phyloP scores from a whole-genome alignment of 2,888 invertebrate genomes.

The Sympetrum striolatum region DNA sequence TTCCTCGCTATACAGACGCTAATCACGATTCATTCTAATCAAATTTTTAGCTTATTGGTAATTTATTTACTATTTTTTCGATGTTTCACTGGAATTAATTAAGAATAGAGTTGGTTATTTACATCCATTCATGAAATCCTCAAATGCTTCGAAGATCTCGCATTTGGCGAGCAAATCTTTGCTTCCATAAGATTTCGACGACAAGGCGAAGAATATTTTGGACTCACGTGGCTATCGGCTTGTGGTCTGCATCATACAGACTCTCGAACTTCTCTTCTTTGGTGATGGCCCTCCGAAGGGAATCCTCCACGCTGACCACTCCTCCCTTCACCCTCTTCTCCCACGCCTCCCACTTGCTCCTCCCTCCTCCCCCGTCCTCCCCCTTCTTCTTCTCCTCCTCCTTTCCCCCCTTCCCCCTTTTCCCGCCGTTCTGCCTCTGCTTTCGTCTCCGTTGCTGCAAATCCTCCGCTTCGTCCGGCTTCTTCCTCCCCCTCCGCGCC shows the following conservation, averaged over 20 bases:
- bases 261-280: conserved; percentile 4
- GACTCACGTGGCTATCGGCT: conserved; percentile 31
- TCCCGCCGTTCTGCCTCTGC: not conserved
- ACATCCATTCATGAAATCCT: too few relatives aligned
- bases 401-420: not conserved
- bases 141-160: too few relatives aligned
- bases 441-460: not conserved
- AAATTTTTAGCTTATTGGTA: too few relatives aligned
- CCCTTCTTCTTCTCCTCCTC: not conserved
- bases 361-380: not conserved
- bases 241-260: not conserved
- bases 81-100: too few relatives aligned
- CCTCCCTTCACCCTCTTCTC: conserved; percentile 1
- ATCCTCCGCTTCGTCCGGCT: not conserved
- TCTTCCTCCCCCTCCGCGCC: not conserved
- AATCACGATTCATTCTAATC: too few relatives aligned
- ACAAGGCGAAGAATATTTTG: too few relatives aligned
- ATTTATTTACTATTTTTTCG: too few relatives aligned
- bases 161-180: too few relatives aligned
- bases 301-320: conserved; percentile 14
- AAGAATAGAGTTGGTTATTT: too few relatives aligned
- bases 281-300: not conserved
- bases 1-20: too few relatives aligned
- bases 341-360: conserved; percentile 7
- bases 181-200: too few relatives aligned